phyloP scores from a whole-genome alignment of 2,797 vertebrate species.

The Phalloptychus januarius region DNA sequence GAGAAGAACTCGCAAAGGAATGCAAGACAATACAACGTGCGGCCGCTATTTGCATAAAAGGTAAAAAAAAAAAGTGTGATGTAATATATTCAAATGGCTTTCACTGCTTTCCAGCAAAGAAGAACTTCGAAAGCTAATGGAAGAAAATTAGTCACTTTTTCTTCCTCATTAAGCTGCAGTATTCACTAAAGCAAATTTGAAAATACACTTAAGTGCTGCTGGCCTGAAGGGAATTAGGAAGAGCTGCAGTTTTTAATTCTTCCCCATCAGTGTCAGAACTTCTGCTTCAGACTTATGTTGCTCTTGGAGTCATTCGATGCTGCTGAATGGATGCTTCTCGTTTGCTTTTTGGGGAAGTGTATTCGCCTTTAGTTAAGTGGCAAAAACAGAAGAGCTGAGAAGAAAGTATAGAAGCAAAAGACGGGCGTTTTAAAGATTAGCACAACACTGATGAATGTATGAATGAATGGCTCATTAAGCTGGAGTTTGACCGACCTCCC shows the following conservation, averaged over 20 bases:
- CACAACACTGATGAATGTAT: neutral
- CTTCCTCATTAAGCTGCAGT: conserved; percentile 20
- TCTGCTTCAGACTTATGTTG: conserved; percentile 54
- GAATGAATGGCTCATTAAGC: neutral
- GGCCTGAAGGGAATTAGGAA: conserved; percentile 6
- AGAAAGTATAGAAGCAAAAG: conserved; percentile 2
- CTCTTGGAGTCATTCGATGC: conserved; percentile 37
- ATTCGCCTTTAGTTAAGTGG: conserved; percentile 9
- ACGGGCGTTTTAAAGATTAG: neutral
- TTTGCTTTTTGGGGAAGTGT: conserved; percentile 20
- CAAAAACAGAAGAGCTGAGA: conserved; percentile 1
- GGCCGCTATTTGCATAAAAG: neutral
- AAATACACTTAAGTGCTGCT: conserved; percentile 9
- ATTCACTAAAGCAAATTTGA: conserved; percentile 27
- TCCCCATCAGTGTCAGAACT: conserved; percentile 57
- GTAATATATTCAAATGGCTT: neutral
- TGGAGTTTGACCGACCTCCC: neutral
- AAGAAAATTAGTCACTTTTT: conserved; percentile 3
- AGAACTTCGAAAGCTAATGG: conserved; percentile 1
- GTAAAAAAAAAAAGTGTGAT: neutral
- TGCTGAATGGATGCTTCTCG: conserved; percentile 10
- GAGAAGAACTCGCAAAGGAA: neutral
- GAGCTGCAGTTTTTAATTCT: conserved; percentile 42
- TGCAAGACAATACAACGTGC: neutral
- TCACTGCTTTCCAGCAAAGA: neutral